Evolutionary conservation across 2,797 vertebrate genomes (phyloP).

Genomic region (Apogon talboti): DNA sequence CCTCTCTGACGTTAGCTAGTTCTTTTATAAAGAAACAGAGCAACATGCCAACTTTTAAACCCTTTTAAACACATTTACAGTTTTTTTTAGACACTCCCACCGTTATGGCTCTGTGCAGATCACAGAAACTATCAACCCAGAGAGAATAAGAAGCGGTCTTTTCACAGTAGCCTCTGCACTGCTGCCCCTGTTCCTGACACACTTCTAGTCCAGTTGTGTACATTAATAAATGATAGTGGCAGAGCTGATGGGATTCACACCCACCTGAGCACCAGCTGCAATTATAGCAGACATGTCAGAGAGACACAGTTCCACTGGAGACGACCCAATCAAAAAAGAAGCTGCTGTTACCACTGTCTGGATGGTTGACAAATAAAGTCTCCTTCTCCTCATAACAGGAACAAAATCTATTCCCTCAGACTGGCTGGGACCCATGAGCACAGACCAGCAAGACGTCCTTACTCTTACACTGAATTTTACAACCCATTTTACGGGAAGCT

Average conservation of each 20-base stretch:
- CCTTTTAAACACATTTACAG: slow-evolving; percentile 44
- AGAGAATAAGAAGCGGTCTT: slow-evolving; percentile 34
- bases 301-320: slow-evolving; percentile 50
- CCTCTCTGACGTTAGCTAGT: slow-evolving; percentile 51
- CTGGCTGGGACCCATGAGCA: slow-evolving; percentile 24
- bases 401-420: slow-evolving; percentile 46
- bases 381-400: slow-evolving; percentile 51
- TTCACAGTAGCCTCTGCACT: slow-evolving; percentile 20
- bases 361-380: slow-evolving; percentile 64
- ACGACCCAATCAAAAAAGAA: slow-evolving; percentile 60
- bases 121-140: slow-evolving; percentile 23
- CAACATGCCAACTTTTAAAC: slow-evolving; percentile 43
- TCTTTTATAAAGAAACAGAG: slow-evolving; percentile 55
- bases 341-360: slow-evolving; percentile 48
- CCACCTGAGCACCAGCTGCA: slow-evolving; percentile 69
- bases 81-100: slow-evolving; percentile 32
- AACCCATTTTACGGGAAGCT: slow-evolving; percentile 38
- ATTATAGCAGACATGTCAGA: slow-evolving; percentile 61
- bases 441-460: slow-evolving; percentile 30
- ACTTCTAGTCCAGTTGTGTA: slow-evolving; percentile 48
- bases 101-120: slow-evolving; percentile 10
- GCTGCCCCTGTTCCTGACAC: slow-evolving; percentile 59
- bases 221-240: slow-evolving; percentile 77
- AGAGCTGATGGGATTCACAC: slow-evolving; percentile 68
- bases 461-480: slow-evolving; percentile 27